Conservation (phyloP, 1,140 invertebrate genomes). For the Leptinotarsa texana region DNA sequence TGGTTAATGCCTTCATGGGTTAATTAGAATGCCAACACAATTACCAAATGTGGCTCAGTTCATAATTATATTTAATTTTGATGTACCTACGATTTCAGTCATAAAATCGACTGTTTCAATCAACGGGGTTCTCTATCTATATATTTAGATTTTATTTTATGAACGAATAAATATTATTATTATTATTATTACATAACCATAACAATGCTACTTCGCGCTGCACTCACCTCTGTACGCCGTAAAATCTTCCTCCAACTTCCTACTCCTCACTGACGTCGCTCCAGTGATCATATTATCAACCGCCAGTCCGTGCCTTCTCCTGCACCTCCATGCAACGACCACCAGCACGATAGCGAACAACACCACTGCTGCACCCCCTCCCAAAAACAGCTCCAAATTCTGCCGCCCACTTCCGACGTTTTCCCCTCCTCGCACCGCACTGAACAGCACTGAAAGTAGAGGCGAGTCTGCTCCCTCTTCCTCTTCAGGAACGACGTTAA, state of each 20-base stretch:
- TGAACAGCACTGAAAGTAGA: conserved; percentile 62
- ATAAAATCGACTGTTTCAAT: too few relatives aligned
- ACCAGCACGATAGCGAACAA: conserved; percentile 60
- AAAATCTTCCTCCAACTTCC: conserved; percentile 64
- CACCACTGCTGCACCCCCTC: conserved; percentile 60
- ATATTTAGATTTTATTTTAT: too few relatives aligned
- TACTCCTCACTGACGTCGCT: conserved; percentile 60
- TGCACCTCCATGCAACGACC: conserved; percentile 60
- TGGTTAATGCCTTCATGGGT: too few relatives aligned
- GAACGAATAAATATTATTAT: too few relatives aligned
- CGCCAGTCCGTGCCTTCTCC: conserved; percentile 59
- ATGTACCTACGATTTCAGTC: too few relatives aligned
- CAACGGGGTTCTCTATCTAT: too few relatives aligned
- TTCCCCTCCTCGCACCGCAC: conserved; percentile 62
- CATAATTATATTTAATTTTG: too few relatives aligned
- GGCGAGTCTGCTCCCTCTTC: conserved; percentile 58
- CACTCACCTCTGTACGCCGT: conserved; percentile 50
- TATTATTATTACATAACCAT: too few relatives aligned
- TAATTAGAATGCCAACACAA: too few relatives aligned
- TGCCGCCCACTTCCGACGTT: conserved; percentile 57
- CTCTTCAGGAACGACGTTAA: conserved; percentile 56
- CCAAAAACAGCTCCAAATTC: conserved; percentile 61
- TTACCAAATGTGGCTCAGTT: too few relatives aligned
- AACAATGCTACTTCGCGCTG: too few relatives aligned
- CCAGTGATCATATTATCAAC: conserved; percentile 64